A percentile compares a stretch with the other conserved stretches of the same genome.
Evolutionary conservation across 2,797 vertebrate genomes (phyloP).

Genomic region (Numenius phaeopus): DNA sequence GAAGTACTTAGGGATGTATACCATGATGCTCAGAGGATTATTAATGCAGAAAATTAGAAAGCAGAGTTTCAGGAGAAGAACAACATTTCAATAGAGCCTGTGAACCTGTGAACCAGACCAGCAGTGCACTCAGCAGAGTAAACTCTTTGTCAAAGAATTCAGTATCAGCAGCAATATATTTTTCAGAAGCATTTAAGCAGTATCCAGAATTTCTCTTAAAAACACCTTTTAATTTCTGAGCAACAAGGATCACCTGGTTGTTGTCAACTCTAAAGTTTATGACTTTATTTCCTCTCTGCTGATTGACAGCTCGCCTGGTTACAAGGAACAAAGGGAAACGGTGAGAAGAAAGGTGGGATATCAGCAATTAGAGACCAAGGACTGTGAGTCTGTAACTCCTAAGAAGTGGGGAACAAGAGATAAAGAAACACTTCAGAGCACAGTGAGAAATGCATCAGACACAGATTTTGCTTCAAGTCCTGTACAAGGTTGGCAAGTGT

Average conservation of each 20-base stretch:
- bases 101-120: neutral
- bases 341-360: neutral
- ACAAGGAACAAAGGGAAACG: neutral
- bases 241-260: neutral
- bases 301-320: neutral
- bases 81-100: neutral
- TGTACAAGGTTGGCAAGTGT: neutral
- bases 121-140: neutral
- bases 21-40: neutral
- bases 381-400: neutral
- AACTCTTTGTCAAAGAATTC: neutral
- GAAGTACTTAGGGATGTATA: neutral
- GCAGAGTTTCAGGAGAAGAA: neutral
- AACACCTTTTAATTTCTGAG: neutral
- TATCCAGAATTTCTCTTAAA: neutral
- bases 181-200: neutral
- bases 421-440: slow-evolving; percentile 1
- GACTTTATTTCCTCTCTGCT: neutral
- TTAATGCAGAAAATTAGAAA: neutral
- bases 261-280: neutral
- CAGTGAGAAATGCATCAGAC: neutral
- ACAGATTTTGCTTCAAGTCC: slow-evolving; percentile 3
- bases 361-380: neutral
- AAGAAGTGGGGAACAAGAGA: neutral
- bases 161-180: neutral